Percentiles rank a stretch among this genome's conserved stretches.
Evolutionary conservation across 2,797 vertebrate genomes (phyloP).

Genomic region (Oreochromis grahami): DNA sequence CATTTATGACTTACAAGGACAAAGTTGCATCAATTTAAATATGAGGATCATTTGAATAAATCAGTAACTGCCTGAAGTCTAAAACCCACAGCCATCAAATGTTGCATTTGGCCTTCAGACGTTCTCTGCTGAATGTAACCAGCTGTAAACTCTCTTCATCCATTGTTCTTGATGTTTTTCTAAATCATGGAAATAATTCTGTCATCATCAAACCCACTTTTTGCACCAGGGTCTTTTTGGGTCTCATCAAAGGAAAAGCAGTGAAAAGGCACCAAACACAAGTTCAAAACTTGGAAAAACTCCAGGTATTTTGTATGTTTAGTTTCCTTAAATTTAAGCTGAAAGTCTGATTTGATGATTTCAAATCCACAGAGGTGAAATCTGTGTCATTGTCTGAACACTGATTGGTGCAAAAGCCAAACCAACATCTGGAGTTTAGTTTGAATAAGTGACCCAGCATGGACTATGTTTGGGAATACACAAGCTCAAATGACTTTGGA

Average conservation of each 20-base stretch:
- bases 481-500: not conserved
- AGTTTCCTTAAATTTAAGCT: not conserved
- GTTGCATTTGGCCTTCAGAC: not conserved
- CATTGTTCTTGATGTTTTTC: not conserved
- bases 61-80: not conserved
- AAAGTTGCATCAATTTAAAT: not conserved
- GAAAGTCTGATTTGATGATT: not conserved
- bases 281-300: not conserved
- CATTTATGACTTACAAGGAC: not conserved
- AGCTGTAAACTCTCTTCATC: not conserved
- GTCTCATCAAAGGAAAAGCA: accelerated
- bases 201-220: not conserved
- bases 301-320: not conserved
- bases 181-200: not conserved
- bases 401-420: not conserved
- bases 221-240: not conserved
- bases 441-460: not conserved
- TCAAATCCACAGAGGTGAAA: accelerated
- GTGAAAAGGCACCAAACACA: not conserved
- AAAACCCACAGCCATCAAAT: not conserved
- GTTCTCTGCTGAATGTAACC: not conserved
- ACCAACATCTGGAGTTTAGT: not conserved
- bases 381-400: not conserved
- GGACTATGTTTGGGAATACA: not conserved
- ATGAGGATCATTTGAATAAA: not conserved